Conservation (phyloP, 2,888 invertebrate genomes). For the Hirtodrosophila confusa region DNA sequence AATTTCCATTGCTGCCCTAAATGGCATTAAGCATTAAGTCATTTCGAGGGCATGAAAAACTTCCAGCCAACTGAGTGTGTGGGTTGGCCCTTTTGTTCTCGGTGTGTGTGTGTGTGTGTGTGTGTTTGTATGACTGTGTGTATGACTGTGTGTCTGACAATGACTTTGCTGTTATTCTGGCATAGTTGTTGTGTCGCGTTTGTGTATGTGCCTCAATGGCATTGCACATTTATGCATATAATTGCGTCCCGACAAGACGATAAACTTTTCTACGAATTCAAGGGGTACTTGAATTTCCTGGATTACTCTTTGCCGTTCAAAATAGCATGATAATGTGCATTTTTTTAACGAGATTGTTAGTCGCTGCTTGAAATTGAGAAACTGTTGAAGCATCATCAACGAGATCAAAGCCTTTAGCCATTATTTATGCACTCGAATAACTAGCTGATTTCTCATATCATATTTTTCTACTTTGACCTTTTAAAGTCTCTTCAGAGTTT, state of each 20-base stretch:
- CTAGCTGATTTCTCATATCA: too few species aligned
- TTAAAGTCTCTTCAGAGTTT: too few species aligned
- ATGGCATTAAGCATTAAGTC: constrained; percentile 78
- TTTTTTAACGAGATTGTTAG: too few species aligned
- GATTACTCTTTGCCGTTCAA: too few species aligned
- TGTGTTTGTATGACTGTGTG: constrained; percentile 7
- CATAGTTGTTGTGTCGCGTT: constrained; percentile 3
- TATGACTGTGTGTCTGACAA: constrained; percentile 12
- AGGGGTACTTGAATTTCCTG: background rate
- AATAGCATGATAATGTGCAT: too few species aligned
- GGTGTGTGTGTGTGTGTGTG: constrained; percentile 10
- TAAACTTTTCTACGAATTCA: constrained; percentile 8
- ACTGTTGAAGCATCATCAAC: too few species aligned
- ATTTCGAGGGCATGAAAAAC: constrained; percentile 59
- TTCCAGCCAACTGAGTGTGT: constrained; percentile 37
- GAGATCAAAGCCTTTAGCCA: too few species aligned
- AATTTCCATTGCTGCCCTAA: constrained; percentile 68
- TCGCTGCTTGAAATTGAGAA: too few species aligned
- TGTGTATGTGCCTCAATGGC: constrained; percentile 12
- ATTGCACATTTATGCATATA: constrained; percentile 69
- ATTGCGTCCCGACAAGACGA: constrained; percentile 56
- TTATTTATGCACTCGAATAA: too few species aligned
- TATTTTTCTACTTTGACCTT: too few species aligned
- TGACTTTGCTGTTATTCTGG: constrained; percentile 36
- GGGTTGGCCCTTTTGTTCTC: constrained; percentile 26